Percentiles rank a stretch among this genome's conserved stretches.
Conservation (phyloP, 2,888 invertebrate species). For the Patella depressa region DNA sequence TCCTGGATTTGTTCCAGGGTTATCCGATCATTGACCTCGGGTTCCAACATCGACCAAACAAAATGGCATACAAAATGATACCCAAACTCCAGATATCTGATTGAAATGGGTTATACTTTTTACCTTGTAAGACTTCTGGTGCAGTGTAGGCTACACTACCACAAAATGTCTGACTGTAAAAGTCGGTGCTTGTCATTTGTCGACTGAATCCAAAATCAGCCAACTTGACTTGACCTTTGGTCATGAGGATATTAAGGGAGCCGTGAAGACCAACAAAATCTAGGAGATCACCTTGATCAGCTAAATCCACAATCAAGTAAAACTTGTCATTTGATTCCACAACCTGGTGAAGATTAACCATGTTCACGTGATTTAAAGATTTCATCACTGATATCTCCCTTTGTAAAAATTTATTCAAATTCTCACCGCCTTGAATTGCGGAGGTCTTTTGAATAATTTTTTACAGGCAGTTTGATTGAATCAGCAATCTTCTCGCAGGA, state of each 20-base stretch:
- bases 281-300: conserved; percentile 4
- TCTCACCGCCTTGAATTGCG: background rate
- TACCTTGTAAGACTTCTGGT: conserved; percentile 6
- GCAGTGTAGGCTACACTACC: conserved; percentile 10
- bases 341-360: background rate
- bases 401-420: background rate
- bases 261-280: conserved; percentile 11
- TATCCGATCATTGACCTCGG: conserved; percentile 3
- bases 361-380: background rate
- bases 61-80: background rate
- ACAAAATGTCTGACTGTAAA: conserved; percentile 8
- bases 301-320: conserved; percentile 8
- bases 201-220: conserved; percentile 10
- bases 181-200: conserved; percentile 4
- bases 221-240: background rate
- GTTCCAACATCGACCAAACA: conserved; percentile 8
- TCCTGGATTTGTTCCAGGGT: background rate
- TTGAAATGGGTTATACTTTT: conserved; percentile 2
- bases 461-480: background rate
- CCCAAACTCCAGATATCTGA: conserved; percentile 6
- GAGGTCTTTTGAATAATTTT: background rate
- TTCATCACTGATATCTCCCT: background rate
- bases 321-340: background rate
- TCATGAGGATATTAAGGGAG: background rate
- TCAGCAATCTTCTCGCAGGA: conserved; percentile 1